Base-by-base conservation (phyloP, 2,113 vertebrate species). In the Papio anubis region DNA sequence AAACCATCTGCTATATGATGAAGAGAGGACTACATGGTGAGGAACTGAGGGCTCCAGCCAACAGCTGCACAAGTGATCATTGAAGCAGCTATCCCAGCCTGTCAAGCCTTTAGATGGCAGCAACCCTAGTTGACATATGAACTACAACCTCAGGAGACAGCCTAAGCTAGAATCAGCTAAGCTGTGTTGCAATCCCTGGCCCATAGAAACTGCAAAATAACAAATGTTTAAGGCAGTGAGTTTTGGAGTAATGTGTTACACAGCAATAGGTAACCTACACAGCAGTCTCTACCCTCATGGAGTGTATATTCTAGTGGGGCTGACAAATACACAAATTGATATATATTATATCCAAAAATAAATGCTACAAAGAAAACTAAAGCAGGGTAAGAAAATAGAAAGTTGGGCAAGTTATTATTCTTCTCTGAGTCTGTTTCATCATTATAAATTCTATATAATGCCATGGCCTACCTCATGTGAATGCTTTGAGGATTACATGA, bases 361-460 rank as follows among this genome's bases (percentile, higher is more conserved):
- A 64, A 13, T 38, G 7, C 50, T 75, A 93, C 23, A 35, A 94
- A 88, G 64, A 93, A 94, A 96, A 79, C 5, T 14, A 88, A 88
- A 82, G 43, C 50, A 88, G 38, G 13, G 27, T 64, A 90, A 83
- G 27, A 48, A 16, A 90, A 82, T 35, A 68, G 18, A 40, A 38
- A 94, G 48, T 85, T 81, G 55, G 50, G 14, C 45, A 90, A 87
- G 76, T 79, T n/a, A 88, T 7, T 75, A 14, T 88, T 40, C 75
- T 94, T 78, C 80, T 89, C 76, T 84, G 64, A 79, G 27, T 95
- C 27, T 38, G 40, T 66, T 88, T 81, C 68, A 88, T 89, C 35
- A 68, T 7, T 91, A 32, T 72, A 87, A 83, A 91, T 55, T 90
- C 35, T 59, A 3, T 83, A 11, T 55, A 73, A 95, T n/a, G 21